Evolutionary conservation across 2,888 invertebrate species (phyloP).

Genomic region (Brachypalpus laphriformis): DNA sequence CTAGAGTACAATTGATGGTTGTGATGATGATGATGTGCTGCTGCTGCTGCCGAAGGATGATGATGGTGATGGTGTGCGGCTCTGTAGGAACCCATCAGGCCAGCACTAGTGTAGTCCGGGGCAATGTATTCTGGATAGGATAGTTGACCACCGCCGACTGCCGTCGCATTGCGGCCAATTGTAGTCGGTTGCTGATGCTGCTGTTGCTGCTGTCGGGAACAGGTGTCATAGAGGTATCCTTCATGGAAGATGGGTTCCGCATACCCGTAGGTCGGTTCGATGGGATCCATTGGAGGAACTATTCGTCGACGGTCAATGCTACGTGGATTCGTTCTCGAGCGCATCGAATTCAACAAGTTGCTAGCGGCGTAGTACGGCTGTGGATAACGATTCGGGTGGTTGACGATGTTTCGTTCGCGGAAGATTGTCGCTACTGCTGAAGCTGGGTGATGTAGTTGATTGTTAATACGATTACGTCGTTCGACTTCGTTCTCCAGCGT

Average conservation of each 20-base stretch:
- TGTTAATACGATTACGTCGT: slow-evolving; percentile 81
- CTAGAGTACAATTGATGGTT: slow-evolving; percentile 70
- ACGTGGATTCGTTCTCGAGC: slow-evolving; percentile 81
- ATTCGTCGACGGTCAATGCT: slow-evolving; percentile 80
- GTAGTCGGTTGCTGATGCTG: slow-evolving; percentile 51
- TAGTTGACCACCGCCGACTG: slow-evolving; percentile 71
- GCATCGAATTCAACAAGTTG: slow-evolving; percentile 77
- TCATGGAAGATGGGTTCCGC: slow-evolving; percentile 90
- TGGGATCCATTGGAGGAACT: slow-evolving; percentile 77
- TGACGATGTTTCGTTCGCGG: slow-evolving; percentile 78
- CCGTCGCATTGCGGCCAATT: slow-evolving; percentile 75
- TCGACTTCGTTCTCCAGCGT: slow-evolving; percentile 82
- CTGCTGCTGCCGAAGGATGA: slow-evolving; percentile 41
- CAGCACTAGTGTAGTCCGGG: slow-evolving; percentile 76
- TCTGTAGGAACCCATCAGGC: slow-evolving; percentile 63
- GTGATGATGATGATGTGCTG: slow-evolving; percentile 65
- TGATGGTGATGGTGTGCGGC: slow-evolving; percentile 64
- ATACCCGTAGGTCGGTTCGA: slow-evolving; percentile 83
- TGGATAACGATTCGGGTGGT: slow-evolving; percentile 78
- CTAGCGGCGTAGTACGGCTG: slow-evolving; percentile 78
- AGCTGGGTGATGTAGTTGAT: slow-evolving; percentile 79
- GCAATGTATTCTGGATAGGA: slow-evolving; percentile 82
- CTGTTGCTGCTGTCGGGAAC: slow-evolving; percentile 73
- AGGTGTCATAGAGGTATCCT: slow-evolving; percentile 89
- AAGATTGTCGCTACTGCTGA: slow-evolving; percentile 80